Base-by-base conservation (phyloP, 2,888 invertebrate species). In the Eudasyphora cyanicolor region DNA sequence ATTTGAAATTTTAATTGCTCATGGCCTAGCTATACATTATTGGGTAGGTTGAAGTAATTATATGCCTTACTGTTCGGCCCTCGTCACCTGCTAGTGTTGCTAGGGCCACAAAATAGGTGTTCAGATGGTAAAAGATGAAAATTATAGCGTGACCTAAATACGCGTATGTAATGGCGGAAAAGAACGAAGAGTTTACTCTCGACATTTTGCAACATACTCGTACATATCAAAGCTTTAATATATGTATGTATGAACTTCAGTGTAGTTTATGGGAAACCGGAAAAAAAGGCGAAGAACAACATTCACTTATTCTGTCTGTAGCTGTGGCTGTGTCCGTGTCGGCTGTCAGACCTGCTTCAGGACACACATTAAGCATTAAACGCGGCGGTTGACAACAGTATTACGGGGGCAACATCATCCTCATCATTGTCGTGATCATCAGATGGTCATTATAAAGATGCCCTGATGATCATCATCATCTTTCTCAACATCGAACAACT, bases 141-240 rank as follows among this genome's bases (percentile, higher is more conserved):
- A 75, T 67, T 83, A 74, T 78, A 71, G 78, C 81, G 57, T 84
- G 83, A 84, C 83, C 83, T 78, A 84, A 75, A 84, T 84, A 51
- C 42, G 35, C 19, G 19, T 29, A 42, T 21, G n/a, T n/a, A 57
- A 14, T 24, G n/a, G 3, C 12, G 1, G 49, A 51, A 38, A 51
- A 79, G 21, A 35, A 45, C 17, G 14, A 19, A 60, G 60, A 62
- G 62, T 69, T 21, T 60, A n/a, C 42, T 27, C 14, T 45, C 32
- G 35, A 27, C 35, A n/a, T n/a, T n/a, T n/a, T n/a, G 51, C 24
- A 21, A 21, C n/a, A 49, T 70, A 62, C n/a, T 54, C n/a, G 24
- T 19, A 67, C 14, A 67, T 57, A 14, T 14, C 21, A 69, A 14
- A 7, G 21, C 21, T 32, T 29, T 49, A 60, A 74, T 32, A 45